A percentile compares a stretch with the other conserved stretches of the same genome.
These are phyloP conservation scores for Jordanella pulchra DNA, from an alignment of 2,797 vertebrate genomes.

Conservation along the genomic window DNA sequence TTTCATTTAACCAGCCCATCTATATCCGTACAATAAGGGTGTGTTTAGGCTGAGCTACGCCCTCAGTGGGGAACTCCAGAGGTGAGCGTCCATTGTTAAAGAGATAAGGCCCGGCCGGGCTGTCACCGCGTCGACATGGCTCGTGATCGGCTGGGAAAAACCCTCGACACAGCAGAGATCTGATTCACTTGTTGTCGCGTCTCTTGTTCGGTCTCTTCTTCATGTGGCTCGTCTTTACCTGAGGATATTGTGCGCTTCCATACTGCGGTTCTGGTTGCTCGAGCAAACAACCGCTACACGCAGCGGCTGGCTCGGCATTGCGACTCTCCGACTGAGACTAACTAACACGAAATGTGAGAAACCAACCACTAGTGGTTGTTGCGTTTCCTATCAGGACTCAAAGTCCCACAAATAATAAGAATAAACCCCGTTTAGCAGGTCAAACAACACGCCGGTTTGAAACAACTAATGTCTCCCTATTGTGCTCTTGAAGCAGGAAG, in stretches of 20 bases:
- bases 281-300: slow-evolving; percentile 98
- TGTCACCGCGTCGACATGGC: slow-evolving; percentile 16
- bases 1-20: not conserved
- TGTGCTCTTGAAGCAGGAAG: slow-evolving; percentile 53
- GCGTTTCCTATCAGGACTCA: slow-evolving; percentile 12
- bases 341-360: slow-evolving; percentile 16
- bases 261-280: slow-evolving; percentile 99
- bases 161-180: slow-evolving; percentile 13
- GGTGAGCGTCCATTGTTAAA: slow-evolving; percentile 65
- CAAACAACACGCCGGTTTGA: slow-evolving; percentile 8
- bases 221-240: slow-evolving; percentile 84
- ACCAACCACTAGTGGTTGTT: slow-evolving; percentile 5
- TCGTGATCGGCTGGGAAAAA: slow-evolving; percentile 21
- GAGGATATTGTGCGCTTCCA: slow-evolving; percentile 99
- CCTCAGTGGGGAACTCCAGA: slow-evolving; percentile 8
- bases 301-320: slow-evolving; percentile 95
- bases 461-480: not conserved
- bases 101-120: slow-evolving; percentile 54
- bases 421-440: slow-evolving; percentile 1
- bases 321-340: slow-evolving; percentile 68
- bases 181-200: slow-evolving; percentile 20
- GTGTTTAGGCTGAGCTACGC: not conserved
- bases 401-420: slow-evolving; percentile 10
- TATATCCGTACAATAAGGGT: not conserved
- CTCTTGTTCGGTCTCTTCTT: slow-evolving; percentile 25